Conservation (phyloP, 2,113 vertebrate genomes). For the Siniperca knerii region DNA sequence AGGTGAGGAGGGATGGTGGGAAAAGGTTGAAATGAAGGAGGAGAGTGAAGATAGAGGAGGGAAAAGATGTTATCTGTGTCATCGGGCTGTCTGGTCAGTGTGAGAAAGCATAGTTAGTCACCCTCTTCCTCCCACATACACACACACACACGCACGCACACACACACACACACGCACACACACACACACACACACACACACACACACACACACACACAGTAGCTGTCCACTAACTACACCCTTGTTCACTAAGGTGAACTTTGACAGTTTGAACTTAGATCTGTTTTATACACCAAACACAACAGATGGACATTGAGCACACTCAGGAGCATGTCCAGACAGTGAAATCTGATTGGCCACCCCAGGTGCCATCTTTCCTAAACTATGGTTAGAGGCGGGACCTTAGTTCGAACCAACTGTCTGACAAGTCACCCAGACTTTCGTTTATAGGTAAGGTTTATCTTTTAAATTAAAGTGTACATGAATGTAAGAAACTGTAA, state of each 20-base stretch:
- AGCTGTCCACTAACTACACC: conserved; percentile 16
- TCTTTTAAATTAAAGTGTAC: too few relatives aligned
- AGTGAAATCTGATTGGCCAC: too few relatives aligned
- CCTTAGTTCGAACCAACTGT: too few relatives aligned
- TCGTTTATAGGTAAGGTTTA: too few relatives aligned
- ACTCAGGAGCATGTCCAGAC: too few relatives aligned
- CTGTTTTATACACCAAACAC: background rate
- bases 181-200: conserved; percentile 8
- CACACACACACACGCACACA: conserved; percentile 10
- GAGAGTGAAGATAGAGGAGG: background rate
- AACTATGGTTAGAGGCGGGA: too few relatives aligned
- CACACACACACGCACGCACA: background rate
- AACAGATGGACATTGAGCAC: too few relatives aligned
- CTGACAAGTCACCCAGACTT: too few relatives aligned
- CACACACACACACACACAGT: conserved; percentile 11
- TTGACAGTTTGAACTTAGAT: background rate
- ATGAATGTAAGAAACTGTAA: too few relatives aligned
- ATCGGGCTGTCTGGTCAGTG: conserved; percentile 10
- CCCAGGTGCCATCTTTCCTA: too few relatives aligned
- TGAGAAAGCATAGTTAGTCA: conserved; percentile 53
- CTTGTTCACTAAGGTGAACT: background rate
- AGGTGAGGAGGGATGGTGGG: conserved; percentile 14
- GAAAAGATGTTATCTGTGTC: background rate
- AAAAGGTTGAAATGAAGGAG: background rate
- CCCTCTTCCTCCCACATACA: background rate